Base-by-base conservation (phyloP, 2,888 invertebrate species). In the Pegoplata infirma region DNA sequence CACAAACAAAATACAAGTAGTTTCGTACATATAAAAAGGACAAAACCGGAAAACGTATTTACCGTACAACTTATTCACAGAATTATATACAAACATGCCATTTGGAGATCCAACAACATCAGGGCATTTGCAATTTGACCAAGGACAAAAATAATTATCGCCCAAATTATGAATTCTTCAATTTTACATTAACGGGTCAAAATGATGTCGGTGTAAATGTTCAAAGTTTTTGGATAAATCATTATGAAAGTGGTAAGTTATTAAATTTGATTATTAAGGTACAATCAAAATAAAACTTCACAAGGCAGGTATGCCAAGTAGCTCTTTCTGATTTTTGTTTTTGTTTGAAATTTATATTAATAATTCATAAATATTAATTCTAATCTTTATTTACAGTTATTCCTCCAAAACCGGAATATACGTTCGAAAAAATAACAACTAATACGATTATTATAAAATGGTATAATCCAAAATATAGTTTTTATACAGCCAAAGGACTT, bases 151-250 rank as follows among this genome's bases (percentile, higher is more conserved):
- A 76, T 47, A 82, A 82, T 36, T 83, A 83, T 67, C 80, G 80
- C 6, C 49, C 55, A 10, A 77, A 76, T 63, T 81, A 81, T 77
- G 81, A 89, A 7, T 82, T 84, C 55, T 93, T 92, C 84, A 89
- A 90, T 75, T 93, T 95, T 82, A 88, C 89, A 25, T 85, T 95
- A 49, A 91, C 84, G 16, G 91, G 91, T 32, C 89, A 88, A 23
- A 95, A 94, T 89, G 84, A 85, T 12, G 91, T 94, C 84, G 94
- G 94, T 1, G 90, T 86, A 55, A 90, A 88, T 28, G 87, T 85
- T 25, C 91, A 92, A 82, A 89, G 88, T 56, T 91, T 92, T 81
- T 91, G 88, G 51, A 91, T 94, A 80, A 91, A 94, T 83, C 93
- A 94, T 84, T 94, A 89, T 83, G 82, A 81, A 58, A 83, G 76